These are phyloP conservation scores for Helogale parvula DNA, from an alignment of 2,113 vertebrate species.

Conservation along the genomic window DNA sequence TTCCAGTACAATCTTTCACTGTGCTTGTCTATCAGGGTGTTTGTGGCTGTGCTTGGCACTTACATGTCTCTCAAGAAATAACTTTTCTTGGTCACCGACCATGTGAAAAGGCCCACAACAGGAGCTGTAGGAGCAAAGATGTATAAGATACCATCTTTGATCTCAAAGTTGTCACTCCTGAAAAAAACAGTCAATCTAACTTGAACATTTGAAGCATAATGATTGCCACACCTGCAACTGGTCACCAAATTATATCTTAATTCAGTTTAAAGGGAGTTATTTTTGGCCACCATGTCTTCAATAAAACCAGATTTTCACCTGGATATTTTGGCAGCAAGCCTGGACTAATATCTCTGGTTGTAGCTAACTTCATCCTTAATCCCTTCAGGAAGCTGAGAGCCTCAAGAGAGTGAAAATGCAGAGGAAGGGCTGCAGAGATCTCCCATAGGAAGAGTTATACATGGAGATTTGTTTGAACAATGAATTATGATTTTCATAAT, in stretches of 20 bases:
- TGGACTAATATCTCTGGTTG: background rate
- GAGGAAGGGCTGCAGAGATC: background rate
- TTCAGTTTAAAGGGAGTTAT: background rate
- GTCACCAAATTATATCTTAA: background rate
- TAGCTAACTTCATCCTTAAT: background rate
- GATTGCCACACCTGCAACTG: background rate
- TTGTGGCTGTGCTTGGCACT: background rate
- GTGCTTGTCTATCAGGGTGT: background rate
- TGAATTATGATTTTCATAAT: background rate
- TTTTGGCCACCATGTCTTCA: background rate
- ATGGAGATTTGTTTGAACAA: background rate
- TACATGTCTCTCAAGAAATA: background rate
- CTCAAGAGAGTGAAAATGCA: background rate
- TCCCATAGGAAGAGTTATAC: background rate
- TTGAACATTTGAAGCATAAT: background rate
- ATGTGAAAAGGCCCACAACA: background rate
- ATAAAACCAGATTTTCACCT: background rate
- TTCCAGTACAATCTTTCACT: background rate
- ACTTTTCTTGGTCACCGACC: background rate
- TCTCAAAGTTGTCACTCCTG: background rate
- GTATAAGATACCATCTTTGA: background rate
- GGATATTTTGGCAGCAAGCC: background rate
- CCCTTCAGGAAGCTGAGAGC: background rate
- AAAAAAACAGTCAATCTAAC: background rate
- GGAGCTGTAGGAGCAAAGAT: background rate